These are phyloP conservation scores for Chloebia gouldiae DNA, from an alignment of 2,113 vertebrate genomes.

Conservation along the genomic window DNA sequence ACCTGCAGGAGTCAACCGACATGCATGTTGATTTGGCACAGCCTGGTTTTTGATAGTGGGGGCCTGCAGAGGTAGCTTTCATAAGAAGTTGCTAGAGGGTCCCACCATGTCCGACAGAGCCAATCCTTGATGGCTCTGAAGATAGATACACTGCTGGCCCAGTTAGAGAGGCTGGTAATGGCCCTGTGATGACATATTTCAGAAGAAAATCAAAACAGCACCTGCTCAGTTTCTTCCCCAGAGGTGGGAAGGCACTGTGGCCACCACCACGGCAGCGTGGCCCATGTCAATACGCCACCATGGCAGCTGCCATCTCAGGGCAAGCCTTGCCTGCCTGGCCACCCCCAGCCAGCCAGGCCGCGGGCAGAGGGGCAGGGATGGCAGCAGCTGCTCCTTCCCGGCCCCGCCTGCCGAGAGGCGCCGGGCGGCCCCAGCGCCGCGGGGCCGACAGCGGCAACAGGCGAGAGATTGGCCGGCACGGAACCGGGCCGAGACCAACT, in stretches of 20 bases:
- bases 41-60: not conserved
- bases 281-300: not conserved
- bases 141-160: not conserved
- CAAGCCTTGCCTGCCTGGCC: not conserved
- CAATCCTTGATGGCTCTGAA: not conserved
- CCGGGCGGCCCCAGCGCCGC: not conserved
- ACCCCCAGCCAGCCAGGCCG: not conserved
- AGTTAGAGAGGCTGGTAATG: not conserved
- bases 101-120: not conserved
- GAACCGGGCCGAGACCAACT: not conserved
- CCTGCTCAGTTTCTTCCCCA: not conserved
- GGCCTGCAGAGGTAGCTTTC: too few relatives aligned
- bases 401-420: not conserved
- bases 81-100: not conserved
- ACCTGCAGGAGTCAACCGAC: not conserved
- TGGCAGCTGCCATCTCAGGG: not conserved
- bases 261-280: not conserved
- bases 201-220: not conserved
- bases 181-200: not conserved
- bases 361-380: too few relatives aligned
- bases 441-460: too few relatives aligned
- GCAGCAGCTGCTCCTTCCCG: not conserved
- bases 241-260: not conserved
- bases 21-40: not conserved
- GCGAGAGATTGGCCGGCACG: accelerated